Percentiles rank a stretch among this genome's conserved stretches.
Conservation (phyloP, 2,888 invertebrate species). For the Pammene aurita region DNA sequence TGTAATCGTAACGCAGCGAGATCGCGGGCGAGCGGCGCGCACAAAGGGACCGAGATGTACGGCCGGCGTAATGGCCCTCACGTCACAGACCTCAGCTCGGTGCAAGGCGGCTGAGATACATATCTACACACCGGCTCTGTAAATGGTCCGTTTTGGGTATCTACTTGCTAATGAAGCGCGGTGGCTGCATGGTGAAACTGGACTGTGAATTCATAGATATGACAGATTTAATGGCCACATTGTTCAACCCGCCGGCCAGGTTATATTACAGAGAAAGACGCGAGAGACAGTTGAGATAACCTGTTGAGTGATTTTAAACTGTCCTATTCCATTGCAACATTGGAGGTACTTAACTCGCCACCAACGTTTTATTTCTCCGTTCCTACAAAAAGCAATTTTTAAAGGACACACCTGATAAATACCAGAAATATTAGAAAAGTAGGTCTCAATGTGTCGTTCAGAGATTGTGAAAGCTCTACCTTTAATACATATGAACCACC, state of each 20-base stretch:
- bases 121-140: slow-evolving; percentile 78
- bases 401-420: not conserved
- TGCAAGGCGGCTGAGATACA: slow-evolving; percentile 75
- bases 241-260: slow-evolving; percentile 62
- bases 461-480: no score
- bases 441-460: no score
- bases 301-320: slow-evolving; percentile 27
- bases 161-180: slow-evolving; percentile 80
- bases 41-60: slow-evolving; percentile 81
- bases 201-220: slow-evolving; percentile 74
- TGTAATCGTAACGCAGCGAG: slow-evolving; percentile 77
- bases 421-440: no score
- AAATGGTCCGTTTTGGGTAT: slow-evolving; percentile 81
- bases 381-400: not conserved
- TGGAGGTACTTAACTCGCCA: not conserved
- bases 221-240: slow-evolving; percentile 67
- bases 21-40: slow-evolving; percentile 61
- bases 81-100: slow-evolving; percentile 70
- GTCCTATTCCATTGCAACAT: not conserved
- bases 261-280: slow-evolving; percentile 59
- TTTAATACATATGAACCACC: no score
- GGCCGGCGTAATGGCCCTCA: slow-evolving; percentile 74
- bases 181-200: slow-evolving; percentile 69
- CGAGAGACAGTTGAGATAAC: slow-evolving; percentile 29
- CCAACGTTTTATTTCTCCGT: not conserved